Evolutionary conservation across 53 echinoderm and acorn worm genomes (phyloP), one percentile per base, ranked within the genome.

Genomic region (Stichopus horrens): DNA sequence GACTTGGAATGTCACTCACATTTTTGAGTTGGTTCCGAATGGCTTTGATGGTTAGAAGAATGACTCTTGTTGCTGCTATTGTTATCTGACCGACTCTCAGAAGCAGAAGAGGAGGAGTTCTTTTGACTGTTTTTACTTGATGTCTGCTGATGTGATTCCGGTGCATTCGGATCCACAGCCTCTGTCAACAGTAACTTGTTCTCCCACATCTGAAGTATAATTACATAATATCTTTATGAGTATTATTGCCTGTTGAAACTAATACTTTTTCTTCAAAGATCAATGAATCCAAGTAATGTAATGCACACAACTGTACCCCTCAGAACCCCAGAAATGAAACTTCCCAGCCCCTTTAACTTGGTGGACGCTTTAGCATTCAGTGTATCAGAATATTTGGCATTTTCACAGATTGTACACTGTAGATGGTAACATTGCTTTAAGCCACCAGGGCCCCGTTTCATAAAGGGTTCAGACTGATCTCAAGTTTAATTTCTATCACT

Each of bases 121-220:
- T 79, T 79, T 16, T 79, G 53, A 79, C 79, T 79, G 5, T 79
- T 79, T 16, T 79, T 10, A 79, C 79, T 79, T 11, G 73, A 52
- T 80, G 54, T 19, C 11, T 73, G 58, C 23, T 8, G 57, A 4
- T 23, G 77, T 14, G 90, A 83, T 76, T 89, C 91, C 8, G 91
- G 93, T 83, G 90, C 90, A 76, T 73, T 86, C 19, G 92, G 91
- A 56, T 95, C 95, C 57, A 97, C 88, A 21, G 95, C 97, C 76
- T 90, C 89, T 9, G 97, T 94, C 89, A 94, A 87, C 53, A 92
- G 57, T 54, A 97, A 88, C 74, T 97, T 97, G 56, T 63, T 89
- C 55, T 94, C 92, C 97, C 97, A 97, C 74, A 97, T 95, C 96
- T 96, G 63, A 5, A 9, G 71, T 53, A 86, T 4, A 75, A 75